Evolutionary conservation across 2,888 invertebrate genomes (phyloP), one percentile per base, ranked within the genome.

Genomic region (Arenicola marina): DNA sequence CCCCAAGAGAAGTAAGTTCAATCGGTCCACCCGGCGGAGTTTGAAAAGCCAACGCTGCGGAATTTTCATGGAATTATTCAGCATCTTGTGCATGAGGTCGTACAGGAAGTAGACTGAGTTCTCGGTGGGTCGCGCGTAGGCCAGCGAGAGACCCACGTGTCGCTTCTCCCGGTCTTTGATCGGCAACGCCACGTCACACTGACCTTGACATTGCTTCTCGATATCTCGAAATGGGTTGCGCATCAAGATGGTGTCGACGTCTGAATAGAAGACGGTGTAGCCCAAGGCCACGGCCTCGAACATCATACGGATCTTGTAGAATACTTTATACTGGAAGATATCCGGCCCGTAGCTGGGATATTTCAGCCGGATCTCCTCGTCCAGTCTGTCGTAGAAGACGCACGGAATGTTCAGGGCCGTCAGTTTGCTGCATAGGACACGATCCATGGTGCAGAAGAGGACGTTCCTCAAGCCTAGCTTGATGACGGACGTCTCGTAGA

Each of bases 251-350:
- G 48, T 48, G 48, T 48, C 48, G 26, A 24, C 26, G 24, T 48
- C 48, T 7, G 26, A 11, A 24, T 48, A 48, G 7, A 24, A 7
- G 7, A 48, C 48, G 26, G 18, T 48, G 48, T 48, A 48, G 48
- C 48, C 48, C 48, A 48, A n/a, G 15, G 48, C 48, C 7, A 48
- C 7, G 48, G 48, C 48, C 24, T 48, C 48, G 26, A 48, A 24
- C 7, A 48, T 48, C 48, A 48, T 11, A 7, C 48, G 15, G 7
- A 24, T 7, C 24, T 24, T 11, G 26, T n/a, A 24, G 48, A n/a
- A 48, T 7, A 48, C 26, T 24, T 48, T 48, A 7, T 24, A 7
- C 7, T 48, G 11, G 48, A 48, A 48, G 15, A 48, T 48, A 24
- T 48, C 48, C 15, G 15, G 18, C 7, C 26, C 48, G 26, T 11